Conservation (phyloP, 2,888 invertebrate genomes). For the Alloscopus bannaensis region DNA sequence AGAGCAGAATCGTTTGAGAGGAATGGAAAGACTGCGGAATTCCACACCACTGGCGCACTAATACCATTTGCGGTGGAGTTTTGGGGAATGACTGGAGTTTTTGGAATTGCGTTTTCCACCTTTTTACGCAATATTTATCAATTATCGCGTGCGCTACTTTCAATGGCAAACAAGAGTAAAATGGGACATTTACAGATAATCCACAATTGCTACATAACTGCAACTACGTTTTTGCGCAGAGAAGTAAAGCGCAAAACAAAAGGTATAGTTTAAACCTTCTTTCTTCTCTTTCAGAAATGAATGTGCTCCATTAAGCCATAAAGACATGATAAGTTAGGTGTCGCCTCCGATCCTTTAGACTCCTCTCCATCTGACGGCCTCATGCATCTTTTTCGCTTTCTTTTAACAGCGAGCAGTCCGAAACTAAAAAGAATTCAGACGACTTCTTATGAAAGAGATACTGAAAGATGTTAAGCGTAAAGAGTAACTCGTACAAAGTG, state of each 20-base stretch:
- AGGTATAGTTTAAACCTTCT: background rate
- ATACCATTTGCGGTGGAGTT: too few species aligned
- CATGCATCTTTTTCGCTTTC: background rate
- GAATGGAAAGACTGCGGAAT: too few species aligned
- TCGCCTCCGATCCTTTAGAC: constrained; percentile 38
- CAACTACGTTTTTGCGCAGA: background rate
- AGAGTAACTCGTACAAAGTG: constrained; percentile 11
- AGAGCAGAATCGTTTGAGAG: too few species aligned
- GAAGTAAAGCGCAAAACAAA: constrained; percentile 3
- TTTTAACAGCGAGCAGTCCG: background rate
- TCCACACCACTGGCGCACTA: too few species aligned
- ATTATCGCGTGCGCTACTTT: too few species aligned
- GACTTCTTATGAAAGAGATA: constrained; percentile 25
- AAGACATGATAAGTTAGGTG: constrained; percentile 58
- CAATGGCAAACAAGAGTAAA: background rate
- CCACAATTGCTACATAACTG: background rate
- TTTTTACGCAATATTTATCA: background rate
- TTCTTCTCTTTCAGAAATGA: constrained; percentile 33
- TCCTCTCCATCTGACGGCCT: background rate
- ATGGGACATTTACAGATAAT: background rate
- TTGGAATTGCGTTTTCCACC: too few species aligned
- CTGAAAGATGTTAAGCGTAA: background rate
- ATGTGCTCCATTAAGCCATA: constrained; percentile 55
- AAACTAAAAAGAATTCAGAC: background rate
- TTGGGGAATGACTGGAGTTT: too few species aligned